These are phyloP conservation scores for Zosterops japonicus DNA, from an alignment of 2,113 vertebrate genomes.

Conservation along the genomic window DNA sequence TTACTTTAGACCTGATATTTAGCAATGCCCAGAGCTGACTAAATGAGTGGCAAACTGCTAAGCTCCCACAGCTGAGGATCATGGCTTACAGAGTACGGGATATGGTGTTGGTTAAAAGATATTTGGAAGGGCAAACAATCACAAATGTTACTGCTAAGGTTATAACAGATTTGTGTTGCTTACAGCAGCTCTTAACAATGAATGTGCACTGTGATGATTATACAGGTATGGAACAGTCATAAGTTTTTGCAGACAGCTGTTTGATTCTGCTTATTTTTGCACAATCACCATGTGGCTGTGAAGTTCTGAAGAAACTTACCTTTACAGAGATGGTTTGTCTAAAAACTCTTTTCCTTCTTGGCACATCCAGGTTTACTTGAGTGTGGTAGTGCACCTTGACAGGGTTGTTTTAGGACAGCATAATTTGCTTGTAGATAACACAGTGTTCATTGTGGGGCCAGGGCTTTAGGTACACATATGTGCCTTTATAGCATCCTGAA, in stretches of 20 bases:
- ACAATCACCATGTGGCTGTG: background rate
- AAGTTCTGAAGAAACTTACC: background rate
- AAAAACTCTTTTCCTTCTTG: background rate
- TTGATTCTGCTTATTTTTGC: background rate
- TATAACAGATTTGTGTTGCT: background rate
- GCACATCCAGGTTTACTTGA: background rate
- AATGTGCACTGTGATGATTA: background rate
- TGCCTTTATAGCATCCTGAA: background rate
- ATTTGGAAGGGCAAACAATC: background rate
- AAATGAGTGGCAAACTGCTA: background rate
- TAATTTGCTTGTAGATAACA: background rate
- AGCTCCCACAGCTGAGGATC: background rate
- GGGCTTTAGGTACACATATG: rapidly evolving
- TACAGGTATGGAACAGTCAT: background rate
- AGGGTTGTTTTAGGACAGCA: background rate
- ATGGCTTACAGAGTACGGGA: background rate
- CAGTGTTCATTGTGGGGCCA: background rate
- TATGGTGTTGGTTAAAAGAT: background rate
- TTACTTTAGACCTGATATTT: background rate
- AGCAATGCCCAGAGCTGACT: background rate
- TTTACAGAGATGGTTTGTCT: background rate
- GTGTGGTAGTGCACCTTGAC: background rate
- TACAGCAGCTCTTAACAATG: background rate
- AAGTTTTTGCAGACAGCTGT: background rate
- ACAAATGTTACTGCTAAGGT: background rate